phyloP scores from a whole-genome alignment of 2,888 invertebrate genomes.

The Aphodius sticticus region DNA sequence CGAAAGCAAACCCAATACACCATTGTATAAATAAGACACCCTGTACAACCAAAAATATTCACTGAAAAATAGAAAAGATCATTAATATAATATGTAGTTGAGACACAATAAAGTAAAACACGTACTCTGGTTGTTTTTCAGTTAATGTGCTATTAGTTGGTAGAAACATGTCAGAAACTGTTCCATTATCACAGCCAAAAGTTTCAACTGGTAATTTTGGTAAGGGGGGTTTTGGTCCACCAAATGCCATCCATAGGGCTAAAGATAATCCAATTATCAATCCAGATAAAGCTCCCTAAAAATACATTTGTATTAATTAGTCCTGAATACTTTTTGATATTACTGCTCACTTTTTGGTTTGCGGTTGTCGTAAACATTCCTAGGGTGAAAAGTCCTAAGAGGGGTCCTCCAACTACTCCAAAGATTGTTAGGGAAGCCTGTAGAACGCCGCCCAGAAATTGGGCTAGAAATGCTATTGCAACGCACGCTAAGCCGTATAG shows the following conservation, averaged over 20 bases:
- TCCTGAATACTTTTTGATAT: neutral
- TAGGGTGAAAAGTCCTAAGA: constrained; percentile 82
- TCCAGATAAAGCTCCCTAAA: constrained; percentile 75
- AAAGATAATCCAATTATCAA: constrained; percentile 71
- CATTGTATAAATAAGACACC: constrained; percentile 79
- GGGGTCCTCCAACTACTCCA: constrained; percentile 83
- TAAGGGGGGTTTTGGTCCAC: constrained; percentile 74
- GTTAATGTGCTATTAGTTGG: constrained; percentile 20
- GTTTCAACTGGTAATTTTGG: constrained; percentile 66
- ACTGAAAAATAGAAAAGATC: constrained; percentile 44
- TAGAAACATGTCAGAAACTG: constrained; percentile 5
- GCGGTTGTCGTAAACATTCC: constrained; percentile 80
- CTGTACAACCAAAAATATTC: constrained; percentile 73
- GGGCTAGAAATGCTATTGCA: constrained; percentile 80
- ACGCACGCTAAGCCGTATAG: constrained; percentile 77
- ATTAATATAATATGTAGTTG: neutral
- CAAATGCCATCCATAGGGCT: constrained; percentile 87
- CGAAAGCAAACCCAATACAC: constrained; percentile 63
- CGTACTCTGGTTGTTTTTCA: neutral
- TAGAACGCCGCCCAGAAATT: constrained; percentile 81
- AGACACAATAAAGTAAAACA: neutral
- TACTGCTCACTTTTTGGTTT: constrained; percentile 66
- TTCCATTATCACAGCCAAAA: constrained; percentile 63
- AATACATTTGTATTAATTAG: constrained; percentile 35
- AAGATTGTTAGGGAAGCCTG: constrained; percentile 84